Evolutionary conservation across 2,113 vertebrate species (phyloP).

Genomic region (Merops nubicus): DNA sequence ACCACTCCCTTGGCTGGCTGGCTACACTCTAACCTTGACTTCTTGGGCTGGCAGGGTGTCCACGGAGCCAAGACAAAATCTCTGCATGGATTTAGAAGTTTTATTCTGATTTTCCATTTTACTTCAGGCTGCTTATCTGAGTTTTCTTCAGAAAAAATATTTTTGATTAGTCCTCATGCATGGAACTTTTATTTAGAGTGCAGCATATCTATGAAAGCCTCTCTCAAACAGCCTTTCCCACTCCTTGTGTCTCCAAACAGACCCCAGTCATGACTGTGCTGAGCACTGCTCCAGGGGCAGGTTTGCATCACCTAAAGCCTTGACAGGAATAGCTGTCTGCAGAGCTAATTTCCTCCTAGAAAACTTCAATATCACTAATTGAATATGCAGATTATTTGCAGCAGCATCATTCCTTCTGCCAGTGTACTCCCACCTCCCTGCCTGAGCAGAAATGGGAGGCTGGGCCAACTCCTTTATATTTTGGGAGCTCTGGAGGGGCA

Average conservation of each 20-base stretch:
- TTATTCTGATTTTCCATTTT: not conserved
- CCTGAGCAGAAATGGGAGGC: not conserved
- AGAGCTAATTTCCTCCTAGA: not conserved
- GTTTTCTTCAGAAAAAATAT: not conserved
- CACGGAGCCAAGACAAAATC: not conserved
- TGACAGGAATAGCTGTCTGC: not conserved
- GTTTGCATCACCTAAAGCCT: not conserved
- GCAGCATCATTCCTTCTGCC: not conserved
- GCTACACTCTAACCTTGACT: not conserved
- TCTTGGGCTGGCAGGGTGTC: not conserved
- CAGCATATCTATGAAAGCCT: not conserved
- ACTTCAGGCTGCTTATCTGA: not conserved
- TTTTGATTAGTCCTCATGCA: not conserved
- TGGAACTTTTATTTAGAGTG: not conserved
- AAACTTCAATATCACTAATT: not conserved
- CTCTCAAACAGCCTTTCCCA: not conserved
- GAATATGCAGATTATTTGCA: not conserved
- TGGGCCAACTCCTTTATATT: not conserved
- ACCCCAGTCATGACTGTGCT: not conserved
- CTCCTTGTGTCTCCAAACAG: not conserved
- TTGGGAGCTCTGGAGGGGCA: not conserved
- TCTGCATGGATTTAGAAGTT: not conserved
- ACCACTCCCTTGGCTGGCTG: not conserved
- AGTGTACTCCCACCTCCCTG: not conserved
- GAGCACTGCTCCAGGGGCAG: not conserved